These are phyloP conservation scores for Neoascia interrupta DNA, from an alignment of 2,888 invertebrate genomes.

Conservation along the genomic window DNA sequence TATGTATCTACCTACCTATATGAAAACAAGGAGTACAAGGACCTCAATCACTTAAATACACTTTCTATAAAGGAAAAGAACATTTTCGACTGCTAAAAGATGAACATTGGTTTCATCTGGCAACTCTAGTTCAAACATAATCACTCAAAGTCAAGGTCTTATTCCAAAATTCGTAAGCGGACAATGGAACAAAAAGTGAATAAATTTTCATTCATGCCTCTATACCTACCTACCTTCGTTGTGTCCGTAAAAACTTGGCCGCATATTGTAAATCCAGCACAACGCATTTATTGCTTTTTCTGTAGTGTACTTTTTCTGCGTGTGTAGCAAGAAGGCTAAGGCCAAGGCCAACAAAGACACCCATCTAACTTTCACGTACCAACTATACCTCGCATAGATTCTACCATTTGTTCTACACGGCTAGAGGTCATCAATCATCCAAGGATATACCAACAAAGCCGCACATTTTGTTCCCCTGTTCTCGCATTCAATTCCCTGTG, in stretches of 20 bases:
- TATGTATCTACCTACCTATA: neutral
- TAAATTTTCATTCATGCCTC: neutral
- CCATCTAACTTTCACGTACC: neutral
- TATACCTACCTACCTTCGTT: conserved; percentile 5
- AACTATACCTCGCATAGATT: conserved; percentile 9
- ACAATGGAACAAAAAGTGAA: neutral
- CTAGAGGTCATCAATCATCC: conserved; percentile 63
- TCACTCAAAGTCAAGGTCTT: conserved; percentile 60
- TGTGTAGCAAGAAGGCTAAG: conserved; percentile 24
- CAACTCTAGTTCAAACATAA: conserved; percentile 27
- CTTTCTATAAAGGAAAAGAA: neutral
- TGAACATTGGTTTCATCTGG: conserved; percentile 11
- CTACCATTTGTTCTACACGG: conserved; percentile 52
- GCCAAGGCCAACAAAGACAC: conserved; percentile 42
- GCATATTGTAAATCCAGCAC: conserved; percentile 10
- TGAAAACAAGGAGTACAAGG: neutral
- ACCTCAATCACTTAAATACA: too few species aligned
- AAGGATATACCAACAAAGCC: conserved; percentile 30
- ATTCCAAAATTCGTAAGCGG: neutral
- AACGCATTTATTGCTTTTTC: conserved; percentile 35
- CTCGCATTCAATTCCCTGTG: conserved; percentile 26
- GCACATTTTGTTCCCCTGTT: conserved; percentile 5
- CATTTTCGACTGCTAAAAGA: neutral
- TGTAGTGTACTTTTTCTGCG: too few species aligned
- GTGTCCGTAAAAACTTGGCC: neutral